phyloP scores from a whole-genome alignment of 2,797 vertebrate species.

The Pachyuromys duprasi region DNA sequence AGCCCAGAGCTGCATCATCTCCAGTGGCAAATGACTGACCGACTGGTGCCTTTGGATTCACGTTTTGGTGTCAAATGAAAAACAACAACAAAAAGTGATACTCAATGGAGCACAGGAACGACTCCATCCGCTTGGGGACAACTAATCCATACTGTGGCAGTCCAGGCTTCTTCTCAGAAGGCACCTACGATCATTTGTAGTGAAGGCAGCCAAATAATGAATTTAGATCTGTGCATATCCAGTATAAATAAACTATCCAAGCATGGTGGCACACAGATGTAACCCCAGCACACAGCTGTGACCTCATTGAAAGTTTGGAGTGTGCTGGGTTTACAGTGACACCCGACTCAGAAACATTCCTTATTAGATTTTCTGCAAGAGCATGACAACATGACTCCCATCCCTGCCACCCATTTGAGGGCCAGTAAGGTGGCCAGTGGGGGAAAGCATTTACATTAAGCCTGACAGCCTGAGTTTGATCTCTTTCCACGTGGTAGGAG shows the following conservation, averaged over 20 bases:
- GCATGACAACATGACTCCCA: background rate
- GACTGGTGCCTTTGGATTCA: background rate
- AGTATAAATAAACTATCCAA: constrained; percentile 47
- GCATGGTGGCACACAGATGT: background rate
- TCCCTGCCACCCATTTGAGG: background rate
- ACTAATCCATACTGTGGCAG: background rate
- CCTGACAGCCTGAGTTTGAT: background rate
- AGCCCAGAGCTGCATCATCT: constrained; percentile 87
- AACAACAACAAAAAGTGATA: background rate
- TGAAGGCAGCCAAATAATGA: constrained; percentile 34
- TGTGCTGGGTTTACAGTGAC: background rate
- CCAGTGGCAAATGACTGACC: constrained; percentile 31
- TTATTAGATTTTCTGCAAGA: constrained; percentile 53
- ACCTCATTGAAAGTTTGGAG: background rate
- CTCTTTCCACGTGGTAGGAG: background rate
- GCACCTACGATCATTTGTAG: constrained; percentile 36
- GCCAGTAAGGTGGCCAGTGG: background rate
- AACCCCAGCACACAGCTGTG: background rate
- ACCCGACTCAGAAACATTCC: background rate
- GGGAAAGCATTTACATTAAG: background rate
- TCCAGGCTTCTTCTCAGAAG: constrained; percentile 19
- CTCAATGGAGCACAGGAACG: constrained; percentile 14
- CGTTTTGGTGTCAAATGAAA: constrained; percentile 20
- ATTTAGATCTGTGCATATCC: constrained; percentile 51
- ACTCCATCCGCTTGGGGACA: constrained; percentile 40